Evolutionary conservation across 2,888 invertebrate genomes (phyloP).

Genomic region (Strigamia transsilvanica): DNA sequence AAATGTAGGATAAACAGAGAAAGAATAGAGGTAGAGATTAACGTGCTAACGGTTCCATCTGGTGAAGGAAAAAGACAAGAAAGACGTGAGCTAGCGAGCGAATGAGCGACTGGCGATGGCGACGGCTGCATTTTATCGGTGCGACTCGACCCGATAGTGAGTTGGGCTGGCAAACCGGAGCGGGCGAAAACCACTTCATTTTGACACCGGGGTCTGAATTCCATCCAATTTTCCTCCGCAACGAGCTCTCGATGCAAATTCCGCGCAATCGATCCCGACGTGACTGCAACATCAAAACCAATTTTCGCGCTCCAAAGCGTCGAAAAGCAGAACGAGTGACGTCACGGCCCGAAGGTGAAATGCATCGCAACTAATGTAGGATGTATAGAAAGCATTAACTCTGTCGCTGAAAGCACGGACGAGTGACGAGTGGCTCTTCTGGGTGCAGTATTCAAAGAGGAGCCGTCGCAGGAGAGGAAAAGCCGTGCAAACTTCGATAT

Average conservation of each 20-base stretch:
- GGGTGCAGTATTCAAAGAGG: slow-evolving; percentile 36
- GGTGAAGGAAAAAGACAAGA: neutral
- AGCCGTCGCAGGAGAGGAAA: neutral
- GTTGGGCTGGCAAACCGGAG: slow-evolving; percentile 29
- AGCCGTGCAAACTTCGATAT: slow-evolving; percentile 9
- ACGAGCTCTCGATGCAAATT: slow-evolving; percentile 33
- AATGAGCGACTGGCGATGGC: neutral
- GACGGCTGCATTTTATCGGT: slow-evolving; percentile 41
- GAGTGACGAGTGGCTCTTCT: slow-evolving; percentile 32
- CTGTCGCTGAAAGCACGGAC: slow-evolving; percentile 30
- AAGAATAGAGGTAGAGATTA: neutral
- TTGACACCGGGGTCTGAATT: slow-evolving; percentile 39
- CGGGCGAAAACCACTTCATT: slow-evolving; percentile 39
- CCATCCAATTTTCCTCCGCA: slow-evolving; percentile 42
- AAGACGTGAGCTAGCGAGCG: slow-evolving; percentile 1
- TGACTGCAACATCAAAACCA: slow-evolving; percentile 26
- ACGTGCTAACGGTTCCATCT: slow-evolving; percentile 26
- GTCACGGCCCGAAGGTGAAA: slow-evolving; percentile 23
- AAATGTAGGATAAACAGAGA: neutral
- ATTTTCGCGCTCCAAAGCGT: neutral
- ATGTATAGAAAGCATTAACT: slow-evolving; percentile 29
- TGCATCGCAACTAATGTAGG: slow-evolving; percentile 25
- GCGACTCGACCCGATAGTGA: slow-evolving; percentile 40
- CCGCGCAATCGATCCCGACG: slow-evolving; percentile 9
- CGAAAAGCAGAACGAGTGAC: neutral